Evolutionary conservation across 2,113 vertebrate genomes (phyloP).

Genomic region (Aegotheles bennettii): DNA sequence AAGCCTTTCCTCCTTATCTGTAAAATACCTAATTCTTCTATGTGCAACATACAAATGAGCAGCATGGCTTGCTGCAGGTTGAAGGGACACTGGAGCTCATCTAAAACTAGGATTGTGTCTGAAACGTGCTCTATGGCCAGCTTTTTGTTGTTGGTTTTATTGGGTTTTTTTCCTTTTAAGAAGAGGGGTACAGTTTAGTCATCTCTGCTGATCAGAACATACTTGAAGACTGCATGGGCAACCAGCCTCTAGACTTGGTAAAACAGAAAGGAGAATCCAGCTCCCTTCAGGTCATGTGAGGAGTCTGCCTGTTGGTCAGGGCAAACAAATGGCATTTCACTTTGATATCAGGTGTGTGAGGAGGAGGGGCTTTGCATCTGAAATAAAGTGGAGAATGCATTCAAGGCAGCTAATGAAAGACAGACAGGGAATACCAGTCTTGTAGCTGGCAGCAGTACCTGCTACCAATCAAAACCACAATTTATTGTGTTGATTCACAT

Average conservation of each 20-base stretch:
- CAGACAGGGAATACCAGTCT: not conserved
- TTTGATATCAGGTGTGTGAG: not conserved
- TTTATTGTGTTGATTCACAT: not conserved
- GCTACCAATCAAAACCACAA: not conserved
- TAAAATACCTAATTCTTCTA: not conserved
- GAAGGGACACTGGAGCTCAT: not conserved
- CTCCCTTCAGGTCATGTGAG: not conserved
- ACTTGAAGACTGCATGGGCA: not conserved
- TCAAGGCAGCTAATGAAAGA: not conserved
- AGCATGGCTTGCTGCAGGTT: not conserved
- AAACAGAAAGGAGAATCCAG: not conserved
- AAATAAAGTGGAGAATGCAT: not conserved
- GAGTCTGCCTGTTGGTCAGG: not conserved
- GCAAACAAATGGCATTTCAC: not conserved
- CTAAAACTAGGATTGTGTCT: not conserved
- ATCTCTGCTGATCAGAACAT: not conserved
- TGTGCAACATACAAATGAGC: fast-evolving
- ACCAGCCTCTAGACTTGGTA: not conserved
- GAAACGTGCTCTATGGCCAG: not conserved
- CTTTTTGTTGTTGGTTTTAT: not conserved
- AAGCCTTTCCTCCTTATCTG: not conserved
- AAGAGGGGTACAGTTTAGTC: not conserved
- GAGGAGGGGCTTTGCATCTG: not conserved
- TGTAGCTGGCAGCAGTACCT: fast-evolving
- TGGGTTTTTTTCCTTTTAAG: not conserved